phyloP scores from a whole-genome alignment of 2,797 vertebrate species.

The Rhinophrynus dorsalis region DNA sequence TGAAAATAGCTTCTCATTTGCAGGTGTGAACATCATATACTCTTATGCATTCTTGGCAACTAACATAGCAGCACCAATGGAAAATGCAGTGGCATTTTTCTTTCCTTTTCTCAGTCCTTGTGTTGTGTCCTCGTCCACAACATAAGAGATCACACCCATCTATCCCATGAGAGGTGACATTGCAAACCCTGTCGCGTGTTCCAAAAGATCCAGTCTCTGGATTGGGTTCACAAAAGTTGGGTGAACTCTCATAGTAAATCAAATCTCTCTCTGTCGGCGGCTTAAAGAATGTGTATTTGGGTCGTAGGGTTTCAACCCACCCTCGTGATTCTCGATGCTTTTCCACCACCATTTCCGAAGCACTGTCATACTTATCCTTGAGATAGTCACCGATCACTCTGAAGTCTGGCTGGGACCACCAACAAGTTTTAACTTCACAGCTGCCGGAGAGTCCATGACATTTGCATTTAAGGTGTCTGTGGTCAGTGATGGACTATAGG shows the following conservation, averaged over 20 bases:
- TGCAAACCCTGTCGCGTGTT: slow-evolving; percentile 89
- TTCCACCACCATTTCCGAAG: slow-evolving; percentile 97
- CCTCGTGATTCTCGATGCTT: slow-evolving; percentile 95
- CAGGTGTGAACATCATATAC: slow-evolving; percentile 96
- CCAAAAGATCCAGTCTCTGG: slow-evolving; percentile 93
- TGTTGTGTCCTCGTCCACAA: slow-evolving; percentile 95
- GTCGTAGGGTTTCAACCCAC: slow-evolving; percentile 95
- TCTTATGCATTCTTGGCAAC: slow-evolving; percentile 92
- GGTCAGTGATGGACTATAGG: slow-evolving; percentile 88
- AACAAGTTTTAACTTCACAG: slow-evolving; percentile 98
- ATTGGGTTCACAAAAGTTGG: slow-evolving; percentile 96
- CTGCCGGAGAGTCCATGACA: slow-evolving; percentile 96
- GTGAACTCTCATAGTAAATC: slow-evolving; percentile 94
- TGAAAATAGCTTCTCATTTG: slow-evolving; percentile 72
- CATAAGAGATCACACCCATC: slow-evolving; percentile 96
- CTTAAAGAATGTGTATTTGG: slow-evolving; percentile 95
- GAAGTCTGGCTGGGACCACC: slow-evolving; percentile 98
- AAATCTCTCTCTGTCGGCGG: slow-evolving; percentile 91
- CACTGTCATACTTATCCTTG: slow-evolving; percentile 98
- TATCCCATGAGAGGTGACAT: slow-evolving; percentile 93
- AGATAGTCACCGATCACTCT: slow-evolving; percentile 92
- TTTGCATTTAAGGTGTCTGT: slow-evolving; percentile 97
- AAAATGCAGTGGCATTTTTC: slow-evolving; percentile 98
- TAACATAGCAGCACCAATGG: slow-evolving; percentile 98
- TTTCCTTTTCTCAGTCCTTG: slow-evolving; percentile 87